A percentile compares a stretch with the other conserved stretches of the same genome.
These are phyloP conservation scores for Cantharis nigra DNA, from an alignment of 2,888 invertebrate genomes.

Conservation along the genomic window DNA sequence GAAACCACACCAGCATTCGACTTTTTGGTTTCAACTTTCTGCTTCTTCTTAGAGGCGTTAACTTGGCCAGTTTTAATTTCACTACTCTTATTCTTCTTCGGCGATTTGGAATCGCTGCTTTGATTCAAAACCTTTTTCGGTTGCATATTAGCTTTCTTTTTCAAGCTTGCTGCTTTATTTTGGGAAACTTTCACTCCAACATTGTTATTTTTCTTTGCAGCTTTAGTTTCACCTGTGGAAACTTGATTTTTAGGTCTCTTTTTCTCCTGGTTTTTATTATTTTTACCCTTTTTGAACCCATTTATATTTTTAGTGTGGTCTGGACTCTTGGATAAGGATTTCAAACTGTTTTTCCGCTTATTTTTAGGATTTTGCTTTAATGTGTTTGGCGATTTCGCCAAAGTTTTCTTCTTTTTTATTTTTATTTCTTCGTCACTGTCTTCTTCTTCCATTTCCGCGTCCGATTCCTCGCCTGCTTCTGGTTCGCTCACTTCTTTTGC, in stretches of 20 bases:
- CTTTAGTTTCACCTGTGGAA: not conserved
- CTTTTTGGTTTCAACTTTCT: not conserved
- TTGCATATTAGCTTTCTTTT: not conserved
- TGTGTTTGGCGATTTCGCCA: not conserved
- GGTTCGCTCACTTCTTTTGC: not conserved
- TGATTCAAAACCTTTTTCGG: not conserved
- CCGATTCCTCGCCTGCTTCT: not conserved
- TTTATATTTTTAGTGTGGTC: not conserved
- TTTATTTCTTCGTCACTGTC: not conserved
- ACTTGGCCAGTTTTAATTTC: not conserved
- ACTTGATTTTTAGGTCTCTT: not conserved
- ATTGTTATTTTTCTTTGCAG: not conserved
- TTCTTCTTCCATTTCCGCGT: not conserved
- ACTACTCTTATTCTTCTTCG: not conserved
- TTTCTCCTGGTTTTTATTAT: not conserved
- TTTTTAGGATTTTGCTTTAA: not conserved
- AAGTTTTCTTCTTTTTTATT: constrained; percentile 6
- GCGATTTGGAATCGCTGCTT: not conserved
- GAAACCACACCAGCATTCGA: not conserved
- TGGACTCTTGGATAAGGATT: not conserved
- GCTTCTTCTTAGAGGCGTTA: not conserved
- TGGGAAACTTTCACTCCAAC: not conserved
- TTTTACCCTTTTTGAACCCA: not conserved
- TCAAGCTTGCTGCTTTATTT: not conserved
- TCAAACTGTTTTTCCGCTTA: not conserved